A percentile compares a stretch with the other conserved stretches of the same genome.
Evolutionary conservation across 2,113 vertebrate species (phyloP).

Genomic region (Pseudopodoces humilis): DNA sequence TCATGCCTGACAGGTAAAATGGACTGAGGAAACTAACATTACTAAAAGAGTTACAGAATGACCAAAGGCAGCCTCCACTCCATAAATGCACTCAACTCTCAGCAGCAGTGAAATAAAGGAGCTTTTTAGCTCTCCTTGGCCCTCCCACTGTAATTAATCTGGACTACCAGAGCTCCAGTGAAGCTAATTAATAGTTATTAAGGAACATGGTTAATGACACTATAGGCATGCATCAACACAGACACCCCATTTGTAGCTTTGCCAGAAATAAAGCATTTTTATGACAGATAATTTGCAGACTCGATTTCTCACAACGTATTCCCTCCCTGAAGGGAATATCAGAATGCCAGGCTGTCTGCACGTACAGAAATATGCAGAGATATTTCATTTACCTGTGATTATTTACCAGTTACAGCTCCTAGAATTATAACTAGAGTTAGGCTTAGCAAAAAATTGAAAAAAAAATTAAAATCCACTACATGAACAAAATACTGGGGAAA

Average conservation of each 20-base stretch:
- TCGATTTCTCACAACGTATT: background rate
- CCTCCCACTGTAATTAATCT: conserved; percentile 15
- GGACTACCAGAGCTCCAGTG: background rate
- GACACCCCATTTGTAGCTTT: conserved; percentile 39
- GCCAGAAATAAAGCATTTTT: conserved; percentile 43
- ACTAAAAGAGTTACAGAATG: background rate
- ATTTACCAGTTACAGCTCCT: conserved; percentile 27
- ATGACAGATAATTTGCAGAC: conserved; percentile 32
- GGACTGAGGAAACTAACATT: background rate
- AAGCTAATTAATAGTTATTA: conserved; percentile 50
- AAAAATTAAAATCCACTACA: background rate
- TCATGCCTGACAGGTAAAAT: background rate
- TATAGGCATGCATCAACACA: conserved; percentile 44
- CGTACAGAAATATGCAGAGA: background rate
- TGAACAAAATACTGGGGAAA: background rate
- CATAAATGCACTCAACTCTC: background rate
- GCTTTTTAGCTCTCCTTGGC: background rate
- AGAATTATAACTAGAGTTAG: background rate
- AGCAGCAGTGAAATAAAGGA: background rate
- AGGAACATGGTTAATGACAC: conserved; percentile 28
- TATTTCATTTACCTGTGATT: conserved; percentile 15
- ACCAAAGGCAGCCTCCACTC: background rate
- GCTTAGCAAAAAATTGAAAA: background rate
- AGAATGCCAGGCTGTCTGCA: background rate
- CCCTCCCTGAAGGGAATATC: conserved; percentile 9